Base-by-base conservation (phyloP, 2,888 invertebrate species). In the Plutella xylostella region DNA sequence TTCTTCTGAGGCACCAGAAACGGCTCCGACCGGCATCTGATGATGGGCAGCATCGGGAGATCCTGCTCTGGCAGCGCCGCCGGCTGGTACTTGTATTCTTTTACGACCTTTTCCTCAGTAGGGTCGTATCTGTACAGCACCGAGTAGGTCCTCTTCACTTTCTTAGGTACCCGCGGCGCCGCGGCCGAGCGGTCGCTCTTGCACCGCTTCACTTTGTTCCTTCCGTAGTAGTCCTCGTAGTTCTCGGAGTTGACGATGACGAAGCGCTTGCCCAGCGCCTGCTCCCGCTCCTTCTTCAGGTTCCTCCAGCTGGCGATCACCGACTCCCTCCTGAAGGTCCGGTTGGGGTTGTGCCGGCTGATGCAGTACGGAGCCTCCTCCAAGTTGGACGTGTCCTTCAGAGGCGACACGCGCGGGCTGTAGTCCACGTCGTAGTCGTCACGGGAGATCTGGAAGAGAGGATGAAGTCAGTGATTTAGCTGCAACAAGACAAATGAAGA, bases 221-320 rank as follows among this genome's bases (percentile, higher is more conserved):
- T 71, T 11, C 82, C 83, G 45, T 80, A 82, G 53, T 70, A 83
- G 49, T 83, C 83, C 49, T 79, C 72, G 46, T 76, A 80, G 42
- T 60, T 70, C 43, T 79, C 76, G 21, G 79, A 77, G 43, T 80
- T 78, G 0, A 83, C 76, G 48, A 78, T 80, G 15, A 83, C 69
- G 25, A 76, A 63, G 9, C 78, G 61, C 54, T 83, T 83, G 0
- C 85, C 85, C 30, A 85, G 57, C 43, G 85, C 84, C 48, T 68
- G 71, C 48, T 85, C 85, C 5, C 85, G 65, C 50, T 85, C 85
- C 48, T 83, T 82, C 58, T 85, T 85, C 58, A 85, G 56, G 52
- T 67, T 78, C 53, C 76, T 83, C 85, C 85, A 85, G 0, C 84
- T 84, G 20, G 85, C 85, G 18, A 85, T 85, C 28, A 85, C 82